phyloP scores from a whole-genome alignment of 2,797 vertebrate species.

The Danio choprae region DNA sequence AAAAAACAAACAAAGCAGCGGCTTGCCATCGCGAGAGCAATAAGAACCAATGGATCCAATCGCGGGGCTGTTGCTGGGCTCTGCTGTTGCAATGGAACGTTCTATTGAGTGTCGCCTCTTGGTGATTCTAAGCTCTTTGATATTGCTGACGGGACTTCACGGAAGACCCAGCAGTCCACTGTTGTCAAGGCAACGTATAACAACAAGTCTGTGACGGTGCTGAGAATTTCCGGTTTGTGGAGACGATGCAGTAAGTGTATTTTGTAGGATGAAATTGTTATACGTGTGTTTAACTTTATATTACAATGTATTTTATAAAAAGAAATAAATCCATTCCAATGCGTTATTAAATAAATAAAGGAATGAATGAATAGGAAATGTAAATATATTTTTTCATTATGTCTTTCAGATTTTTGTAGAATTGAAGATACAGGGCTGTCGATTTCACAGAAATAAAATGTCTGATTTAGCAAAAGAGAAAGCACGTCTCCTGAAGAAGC shows the following conservation, averaged over 20 bases:
- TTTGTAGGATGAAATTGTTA: background rate
- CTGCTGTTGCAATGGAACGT: too few species aligned
- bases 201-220: constrained; percentile 18
- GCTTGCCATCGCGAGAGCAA: too few species aligned
- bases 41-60: too few species aligned
- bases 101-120: too few species aligned
- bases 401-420: background rate
- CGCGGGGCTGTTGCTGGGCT: too few species aligned
- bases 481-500: constrained; percentile 73
- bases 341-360: too few species aligned
- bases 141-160: background rate
- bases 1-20: too few species aligned
- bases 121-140: too few species aligned
- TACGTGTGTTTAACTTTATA: background rate
- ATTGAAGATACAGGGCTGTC: background rate
- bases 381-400: background rate
- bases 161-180: background rate
- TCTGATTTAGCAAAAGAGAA: constrained; percentile 63
- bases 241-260: constrained; percentile 8
- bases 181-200: constrained; percentile 47
- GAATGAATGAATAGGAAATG: background rate
- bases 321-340: too few species aligned
- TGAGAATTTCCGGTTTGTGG: constrained; percentile 28
- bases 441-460: background rate
- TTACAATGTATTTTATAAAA: background rate